Conservation (phyloP, 2,113 vertebrate species). For the Clupea harengus region DNA sequence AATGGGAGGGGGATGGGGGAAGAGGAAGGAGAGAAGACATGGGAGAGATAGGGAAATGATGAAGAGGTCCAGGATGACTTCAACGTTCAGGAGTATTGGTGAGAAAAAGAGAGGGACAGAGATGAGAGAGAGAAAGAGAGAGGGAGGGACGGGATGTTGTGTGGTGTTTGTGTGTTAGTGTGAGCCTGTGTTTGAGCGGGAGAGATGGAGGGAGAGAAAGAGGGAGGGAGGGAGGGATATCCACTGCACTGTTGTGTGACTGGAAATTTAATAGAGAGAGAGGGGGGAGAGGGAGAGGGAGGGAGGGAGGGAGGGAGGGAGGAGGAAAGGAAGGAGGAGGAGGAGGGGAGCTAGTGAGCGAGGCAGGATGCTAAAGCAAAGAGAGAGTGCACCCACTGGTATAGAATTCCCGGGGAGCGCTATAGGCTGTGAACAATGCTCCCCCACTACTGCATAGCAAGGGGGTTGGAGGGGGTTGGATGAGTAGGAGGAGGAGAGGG, state of each 20-base stretch:
- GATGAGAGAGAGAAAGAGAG: constrained; percentile 43
- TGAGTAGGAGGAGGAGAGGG: constrained; percentile 10
- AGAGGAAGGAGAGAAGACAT: constrained; percentile 11
- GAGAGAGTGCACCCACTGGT: constrained; percentile 50
- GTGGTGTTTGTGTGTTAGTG: neutral
- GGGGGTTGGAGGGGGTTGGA: constrained; percentile 24
- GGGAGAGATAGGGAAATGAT: constrained; percentile 32
- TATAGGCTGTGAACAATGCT: constrained; percentile 49
- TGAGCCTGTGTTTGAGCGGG: constrained; percentile 5
- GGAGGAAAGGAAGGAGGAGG: constrained; percentile 2
- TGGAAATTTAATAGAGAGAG: constrained; percentile 79
- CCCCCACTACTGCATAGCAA: constrained; percentile 50
- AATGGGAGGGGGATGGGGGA: constrained; percentile 39
- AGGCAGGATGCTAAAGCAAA: constrained; percentile 58
- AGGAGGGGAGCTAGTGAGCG: constrained; percentile 37
- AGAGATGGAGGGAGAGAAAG: constrained; percentile 23
- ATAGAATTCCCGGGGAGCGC: constrained; percentile 59
- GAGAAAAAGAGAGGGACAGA: constrained; percentile 18
- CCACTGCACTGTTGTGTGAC: constrained; percentile 86
- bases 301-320: constrained; percentile 51
- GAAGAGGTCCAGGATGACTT: constrained; percentile 17
- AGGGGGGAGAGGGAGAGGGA: constrained; percentile 52
- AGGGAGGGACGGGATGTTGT: constrained; percentile 24
- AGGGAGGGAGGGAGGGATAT: constrained; percentile 69
- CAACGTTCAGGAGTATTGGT: constrained; percentile 9